Evolutionary conservation across 2,888 invertebrate genomes (phyloP), one percentile per base, ranked within the genome.

Genomic region (Thecophora atra): DNA sequence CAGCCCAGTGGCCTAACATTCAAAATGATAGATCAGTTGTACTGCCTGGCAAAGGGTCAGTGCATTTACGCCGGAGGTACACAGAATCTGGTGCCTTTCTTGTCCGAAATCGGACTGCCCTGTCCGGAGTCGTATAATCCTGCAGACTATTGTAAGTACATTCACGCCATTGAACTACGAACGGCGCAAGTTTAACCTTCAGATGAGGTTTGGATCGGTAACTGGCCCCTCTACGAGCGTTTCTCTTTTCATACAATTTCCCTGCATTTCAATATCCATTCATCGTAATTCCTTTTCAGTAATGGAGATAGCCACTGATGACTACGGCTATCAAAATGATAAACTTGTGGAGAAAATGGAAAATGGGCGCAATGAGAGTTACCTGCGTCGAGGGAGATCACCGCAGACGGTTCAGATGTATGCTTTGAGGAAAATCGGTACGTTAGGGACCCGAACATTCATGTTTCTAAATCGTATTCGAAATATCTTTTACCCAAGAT

Each of bases 81-180:
- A 0, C 88, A 89, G 42, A 91, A 91, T 72, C 86, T 98, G 26
- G 88, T 97, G 65, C 93, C 94, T 0, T 97, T 92, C 87, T 87
- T 97, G 74, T 88, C 89, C 67, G 89, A 90, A 75, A 87, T 92
- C 73, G 90, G 91, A 76, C 87, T 96, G 17, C 87, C 89, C 37
- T 97, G 97, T 85, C 97, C 97, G 0, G 90, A 92, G 19, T 95
- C 94, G 81, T 95, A 97, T 85, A 97, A 96, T 87, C 96, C 96
- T 54, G 94, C 96, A 19, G 97, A 97, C 86, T 96, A 92, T 87
- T 89, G 96, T 95, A 87, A 91, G 91, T 89, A 78, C 11, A 11
- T 24, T 56, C 21, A 5, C 3, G 19, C 24, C 17, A 21, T 24
- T 56, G 56, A 56, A 24, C n/a, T n/a, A n/a, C n/a, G n/a, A n/a